Evolutionary conservation across 2,113 vertebrate species (phyloP).

Genomic region (Syrrhaptes paradoxus): DNA sequence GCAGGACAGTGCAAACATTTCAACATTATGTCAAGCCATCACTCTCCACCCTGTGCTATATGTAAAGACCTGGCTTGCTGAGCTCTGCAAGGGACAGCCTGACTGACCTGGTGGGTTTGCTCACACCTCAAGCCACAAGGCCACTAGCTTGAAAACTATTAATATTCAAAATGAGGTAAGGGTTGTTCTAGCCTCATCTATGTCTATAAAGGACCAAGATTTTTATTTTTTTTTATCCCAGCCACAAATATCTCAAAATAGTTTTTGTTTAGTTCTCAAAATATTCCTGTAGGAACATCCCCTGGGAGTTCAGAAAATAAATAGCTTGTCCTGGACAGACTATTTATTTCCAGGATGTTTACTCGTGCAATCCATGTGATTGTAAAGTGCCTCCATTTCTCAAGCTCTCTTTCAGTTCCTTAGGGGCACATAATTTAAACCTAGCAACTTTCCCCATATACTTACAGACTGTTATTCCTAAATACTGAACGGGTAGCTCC

Average conservation of each 20-base stretch:
- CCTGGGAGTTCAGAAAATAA: slow-evolving; percentile 58
- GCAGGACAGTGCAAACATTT: background rate
- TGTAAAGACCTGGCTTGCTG: background rate
- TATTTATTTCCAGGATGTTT: slow-evolving; percentile 71
- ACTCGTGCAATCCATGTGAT: slow-evolving; percentile 56
- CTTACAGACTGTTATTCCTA: slow-evolving; percentile 28
- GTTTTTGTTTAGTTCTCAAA: slow-evolving; percentile 55
- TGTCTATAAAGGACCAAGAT: slow-evolving; percentile 35
- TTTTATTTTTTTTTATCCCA: background rate
- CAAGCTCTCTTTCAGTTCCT: slow-evolving; percentile 62
- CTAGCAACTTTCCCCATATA: background rate
- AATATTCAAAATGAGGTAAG: slow-evolving; percentile 45
- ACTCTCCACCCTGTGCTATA: background rate
- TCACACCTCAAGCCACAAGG: slow-evolving; percentile 16
- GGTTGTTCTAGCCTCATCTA: background rate
- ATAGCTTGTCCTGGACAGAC: slow-evolving; percentile 62
- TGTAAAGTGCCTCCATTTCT: slow-evolving; percentile 58
- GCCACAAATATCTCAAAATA: slow-evolving; percentile 53
- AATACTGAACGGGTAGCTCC: background rate
- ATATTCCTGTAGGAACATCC: slow-evolving; percentile 41
- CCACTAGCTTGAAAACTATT: slow-evolving; percentile 14
- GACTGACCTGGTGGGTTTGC: background rate
- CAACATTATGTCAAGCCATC: background rate
- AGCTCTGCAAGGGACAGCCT: background rate
- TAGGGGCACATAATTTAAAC: slow-evolving; percentile 40